phyloP scores from a whole-genome alignment of 1,140 invertebrate species.

The Zaprionus tsacasi region DNA sequence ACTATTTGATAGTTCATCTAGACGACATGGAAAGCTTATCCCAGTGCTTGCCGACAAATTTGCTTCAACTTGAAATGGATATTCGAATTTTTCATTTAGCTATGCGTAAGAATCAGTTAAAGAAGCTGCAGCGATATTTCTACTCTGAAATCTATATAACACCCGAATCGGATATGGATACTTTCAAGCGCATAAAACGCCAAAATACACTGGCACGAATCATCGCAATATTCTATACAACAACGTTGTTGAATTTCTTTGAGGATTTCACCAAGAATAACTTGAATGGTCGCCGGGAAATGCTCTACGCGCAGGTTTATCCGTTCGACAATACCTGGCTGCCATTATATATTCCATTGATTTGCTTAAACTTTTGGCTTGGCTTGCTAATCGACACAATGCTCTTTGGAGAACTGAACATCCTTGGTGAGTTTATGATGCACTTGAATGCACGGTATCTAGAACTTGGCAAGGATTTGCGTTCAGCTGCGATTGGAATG shows the following conservation, averaged over 20 bases:
- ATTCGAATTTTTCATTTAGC: constrained; percentile 20
- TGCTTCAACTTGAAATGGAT: constrained; percentile 40
- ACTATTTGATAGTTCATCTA: constrained; percentile 34
- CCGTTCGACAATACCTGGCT: constrained; percentile 25
- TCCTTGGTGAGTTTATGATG: constrained; percentile 41
- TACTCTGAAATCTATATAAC: constrained; percentile 16
- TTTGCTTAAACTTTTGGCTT: constrained; percentile 26
- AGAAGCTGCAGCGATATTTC: constrained; percentile 11
- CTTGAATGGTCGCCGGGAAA: constrained; percentile 3
- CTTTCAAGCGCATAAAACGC: constrained; percentile 24
- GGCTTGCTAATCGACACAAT: constrained; percentile 27
- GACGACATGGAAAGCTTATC: constrained; percentile 36
- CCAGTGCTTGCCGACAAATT: constrained; percentile 28
- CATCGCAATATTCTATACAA: constrained; percentile 26
- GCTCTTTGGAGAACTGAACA: constrained; percentile 37
- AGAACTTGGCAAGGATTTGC: constrained; percentile 29
- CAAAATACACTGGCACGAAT: constrained; percentile 20
- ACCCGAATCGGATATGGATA: neutral
- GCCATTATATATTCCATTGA: constrained; percentile 27
- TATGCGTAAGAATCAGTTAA: constrained; percentile 13
- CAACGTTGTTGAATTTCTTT: constrained; percentile 31
- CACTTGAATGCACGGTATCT: constrained; percentile 48
- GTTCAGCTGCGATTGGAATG: neutral
- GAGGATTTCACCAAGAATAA: constrained; percentile 23
- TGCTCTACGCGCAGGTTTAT: constrained; percentile 33